phyloP scores from a whole-genome alignment of 2,113 vertebrate species.

The Ardeotis arabs region DNA sequence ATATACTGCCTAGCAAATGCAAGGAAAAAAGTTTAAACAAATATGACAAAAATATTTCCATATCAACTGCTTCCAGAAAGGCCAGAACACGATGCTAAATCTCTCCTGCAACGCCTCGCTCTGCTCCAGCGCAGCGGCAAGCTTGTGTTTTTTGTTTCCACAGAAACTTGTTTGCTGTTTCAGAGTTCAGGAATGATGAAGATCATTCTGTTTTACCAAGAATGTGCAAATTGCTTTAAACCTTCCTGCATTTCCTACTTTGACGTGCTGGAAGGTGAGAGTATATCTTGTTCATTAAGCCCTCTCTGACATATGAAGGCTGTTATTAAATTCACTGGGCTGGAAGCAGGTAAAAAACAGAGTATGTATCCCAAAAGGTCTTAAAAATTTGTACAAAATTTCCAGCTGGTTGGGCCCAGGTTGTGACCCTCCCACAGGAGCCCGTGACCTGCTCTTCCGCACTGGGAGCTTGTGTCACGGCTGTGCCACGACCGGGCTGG shows the following conservation, averaged over 20 bases:
- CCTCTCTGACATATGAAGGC: background rate
- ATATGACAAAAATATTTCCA: background rate
- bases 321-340: background rate
- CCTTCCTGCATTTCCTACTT: background rate
- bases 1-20: background rate
- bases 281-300: background rate
- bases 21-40: constrained; percentile 33
- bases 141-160: constrained; percentile 9
- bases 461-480: background rate
- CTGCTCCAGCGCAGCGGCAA: background rate
- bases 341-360: background rate
- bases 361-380: background rate
- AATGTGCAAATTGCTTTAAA: background rate
- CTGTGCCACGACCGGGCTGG: background rate
- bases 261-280: background rate
- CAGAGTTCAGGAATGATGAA: background rate
- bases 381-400: background rate
- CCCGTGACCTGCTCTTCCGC: background rate
- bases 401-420: background rate
- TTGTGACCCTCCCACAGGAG: background rate
- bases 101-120: background rate
- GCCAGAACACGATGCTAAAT: background rate
- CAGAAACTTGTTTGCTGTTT: background rate
- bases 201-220: background rate
- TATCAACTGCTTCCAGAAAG: constrained; percentile 12